Evolutionary conservation across 2,797 vertebrate species (phyloP).

Genomic region (Otolemur crassicaudatus): DNA sequence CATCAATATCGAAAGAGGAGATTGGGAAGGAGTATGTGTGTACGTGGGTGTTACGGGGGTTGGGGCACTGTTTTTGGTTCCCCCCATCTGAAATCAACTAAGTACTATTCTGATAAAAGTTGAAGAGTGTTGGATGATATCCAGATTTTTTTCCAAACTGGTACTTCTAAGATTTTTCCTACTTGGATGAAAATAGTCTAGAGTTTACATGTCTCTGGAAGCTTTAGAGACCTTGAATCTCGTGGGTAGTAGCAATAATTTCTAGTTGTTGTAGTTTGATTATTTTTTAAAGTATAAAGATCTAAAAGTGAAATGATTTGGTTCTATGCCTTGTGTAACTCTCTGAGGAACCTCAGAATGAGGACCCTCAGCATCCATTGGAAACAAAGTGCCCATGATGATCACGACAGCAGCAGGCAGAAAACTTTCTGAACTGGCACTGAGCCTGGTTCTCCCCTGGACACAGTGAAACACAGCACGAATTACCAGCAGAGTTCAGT

Average conservation of each 20-base stretch:
- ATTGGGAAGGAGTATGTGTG: not conserved
- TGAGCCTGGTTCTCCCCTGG: not conserved
- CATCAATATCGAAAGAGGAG: not conserved
- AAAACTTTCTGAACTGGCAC: not conserved
- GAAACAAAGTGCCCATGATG: not conserved
- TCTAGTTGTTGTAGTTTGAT: not conserved
- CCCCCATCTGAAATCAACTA: not conserved
- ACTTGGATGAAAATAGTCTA: not conserved
- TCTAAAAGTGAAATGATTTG: not conserved
- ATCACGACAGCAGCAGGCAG: not conserved
- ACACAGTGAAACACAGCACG: not conserved
- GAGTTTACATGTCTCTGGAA: not conserved
- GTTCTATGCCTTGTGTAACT: not conserved
- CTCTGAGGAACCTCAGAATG: not conserved
- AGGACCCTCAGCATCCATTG: not conserved
- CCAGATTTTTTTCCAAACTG: slow-evolving; percentile 1
- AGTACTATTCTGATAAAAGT: slow-evolving; percentile 25
- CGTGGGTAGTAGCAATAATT: not conserved
- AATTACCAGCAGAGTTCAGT: not conserved
- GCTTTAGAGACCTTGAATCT: not conserved
- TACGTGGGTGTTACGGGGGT: no score
- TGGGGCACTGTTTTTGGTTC: not conserved
- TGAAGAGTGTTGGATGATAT: not conserved
- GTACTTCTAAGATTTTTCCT: not conserved
- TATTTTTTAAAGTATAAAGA: not conserved